A percentile compares a stretch with the other conserved stretches of the same genome.
These are phyloP conservation scores for Drosophila tani DNA, from an alignment of 1,140 invertebrate species.

Conservation along the genomic window DNA sequence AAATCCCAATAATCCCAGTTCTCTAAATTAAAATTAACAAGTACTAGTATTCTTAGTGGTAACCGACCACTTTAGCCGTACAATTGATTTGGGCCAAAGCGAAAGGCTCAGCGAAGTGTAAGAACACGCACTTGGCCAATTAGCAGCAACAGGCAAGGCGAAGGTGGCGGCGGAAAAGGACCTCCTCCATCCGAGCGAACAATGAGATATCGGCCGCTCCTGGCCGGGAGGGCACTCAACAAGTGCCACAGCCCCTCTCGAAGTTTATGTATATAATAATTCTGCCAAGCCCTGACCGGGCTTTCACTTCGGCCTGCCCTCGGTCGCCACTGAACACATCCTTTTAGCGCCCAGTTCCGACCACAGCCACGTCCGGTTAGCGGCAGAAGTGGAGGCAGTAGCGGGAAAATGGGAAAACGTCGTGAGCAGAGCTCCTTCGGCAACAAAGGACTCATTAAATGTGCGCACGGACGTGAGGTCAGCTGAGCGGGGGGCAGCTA, in stretches of 20 bases:
- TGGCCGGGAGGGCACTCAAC: slow-evolving; percentile 52
- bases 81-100: slow-evolving; percentile 25
- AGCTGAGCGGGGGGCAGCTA: slow-evolving; percentile 12
- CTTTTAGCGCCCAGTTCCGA: slow-evolving; percentile 78
- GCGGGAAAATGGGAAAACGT: slow-evolving; percentile 56
- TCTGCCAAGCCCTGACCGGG: slow-evolving; percentile 28
- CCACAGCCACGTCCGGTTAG: slow-evolving; percentile 72
- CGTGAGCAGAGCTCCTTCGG: slow-evolving; percentile 38
- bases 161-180: slow-evolving; percentile 25
- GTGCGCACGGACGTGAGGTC: slow-evolving; percentile 60
- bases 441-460: slow-evolving; percentile 75
- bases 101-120: slow-evolving; percentile 57
- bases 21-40: background rate
- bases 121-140: slow-evolving; percentile 77
- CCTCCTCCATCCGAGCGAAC: slow-evolving; percentile 41
- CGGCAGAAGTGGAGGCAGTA: slow-evolving; percentile 7
- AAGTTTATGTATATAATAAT: slow-evolving; percentile 76
- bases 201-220: slow-evolving; percentile 54
- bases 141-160: slow-evolving; percentile 68
- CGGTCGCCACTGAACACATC: slow-evolving; percentile 44
- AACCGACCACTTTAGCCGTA: slow-evolving; percentile 8
- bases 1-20: background rate
- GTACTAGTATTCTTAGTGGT: background rate
- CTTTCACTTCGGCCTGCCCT: slow-evolving; percentile 11
- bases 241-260: slow-evolving; percentile 60